phyloP scores from a whole-genome alignment of 2,888 invertebrate species.

The Nomada hirtipes region DNA sequence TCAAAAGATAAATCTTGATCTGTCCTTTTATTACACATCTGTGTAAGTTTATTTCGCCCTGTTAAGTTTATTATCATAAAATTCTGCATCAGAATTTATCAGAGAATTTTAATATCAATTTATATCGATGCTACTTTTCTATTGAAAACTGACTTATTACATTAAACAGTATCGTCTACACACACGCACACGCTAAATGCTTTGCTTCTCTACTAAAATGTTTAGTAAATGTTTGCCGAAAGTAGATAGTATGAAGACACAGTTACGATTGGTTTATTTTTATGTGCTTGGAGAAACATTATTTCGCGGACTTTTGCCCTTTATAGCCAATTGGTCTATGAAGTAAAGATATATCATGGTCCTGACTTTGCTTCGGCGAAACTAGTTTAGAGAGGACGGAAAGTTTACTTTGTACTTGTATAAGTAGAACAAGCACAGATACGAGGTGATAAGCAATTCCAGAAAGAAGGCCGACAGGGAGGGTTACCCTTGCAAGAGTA shows the following conservation, averaged over 20 bases:
- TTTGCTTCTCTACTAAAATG: too few relatives aligned
- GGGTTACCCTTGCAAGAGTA: background rate
- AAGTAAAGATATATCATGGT: slow-evolving; percentile 14
- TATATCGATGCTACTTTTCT: too few relatives aligned
- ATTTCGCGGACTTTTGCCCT: background rate
- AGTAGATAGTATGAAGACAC: background rate
- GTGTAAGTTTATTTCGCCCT: background rate
- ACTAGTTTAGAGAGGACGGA: slow-evolving; percentile 14
- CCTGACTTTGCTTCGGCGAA: background rate
- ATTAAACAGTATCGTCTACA: too few relatives aligned
- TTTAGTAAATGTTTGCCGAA: too few relatives aligned
- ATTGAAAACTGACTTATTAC: too few relatives aligned
- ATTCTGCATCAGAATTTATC: background rate
- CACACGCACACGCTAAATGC: too few relatives aligned
- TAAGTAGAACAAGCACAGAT: slow-evolving; percentile 22
- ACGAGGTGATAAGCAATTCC: slow-evolving; percentile 30
- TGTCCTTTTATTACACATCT: background rate
- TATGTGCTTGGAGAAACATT: too few relatives aligned
- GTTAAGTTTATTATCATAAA: background rate
- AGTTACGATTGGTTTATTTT: background rate
- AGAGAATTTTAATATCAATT: too few relatives aligned
- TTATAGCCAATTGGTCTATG: background rate
- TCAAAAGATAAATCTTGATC: background rate
- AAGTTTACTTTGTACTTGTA: slow-evolving; percentile 22
- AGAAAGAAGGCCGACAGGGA: slow-evolving; percentile 16